These are phyloP conservation scores for Engraulis encrasicolus DNA, from an alignment of 2,113 vertebrate genomes.

Conservation along the genomic window DNA sequence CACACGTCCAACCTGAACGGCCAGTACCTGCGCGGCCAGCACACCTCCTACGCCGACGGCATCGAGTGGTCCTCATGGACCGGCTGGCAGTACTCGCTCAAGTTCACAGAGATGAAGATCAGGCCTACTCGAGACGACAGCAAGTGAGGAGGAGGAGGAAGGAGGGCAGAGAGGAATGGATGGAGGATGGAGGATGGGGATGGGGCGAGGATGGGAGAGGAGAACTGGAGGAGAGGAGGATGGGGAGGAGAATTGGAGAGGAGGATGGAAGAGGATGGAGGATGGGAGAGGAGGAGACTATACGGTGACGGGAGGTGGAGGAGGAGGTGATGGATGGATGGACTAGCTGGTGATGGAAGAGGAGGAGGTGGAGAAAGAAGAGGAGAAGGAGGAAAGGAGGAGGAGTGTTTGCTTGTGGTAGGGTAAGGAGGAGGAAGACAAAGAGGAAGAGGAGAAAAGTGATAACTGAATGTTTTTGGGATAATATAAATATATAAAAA, in stretches of 20 bases:
- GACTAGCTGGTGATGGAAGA: background rate
- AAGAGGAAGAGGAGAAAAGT: no score
- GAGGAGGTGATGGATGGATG: background rate
- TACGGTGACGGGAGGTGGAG: no score
- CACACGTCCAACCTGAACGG: constrained; percentile 98
- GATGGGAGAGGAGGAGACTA: no score
- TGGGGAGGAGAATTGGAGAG: background rate
- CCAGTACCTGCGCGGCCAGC: constrained; percentile 92
- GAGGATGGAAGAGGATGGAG: constrained; percentile 36
- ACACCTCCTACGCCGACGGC: constrained; percentile 93
- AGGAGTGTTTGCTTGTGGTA: no score
- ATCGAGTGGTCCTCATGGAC: constrained; percentile 99
- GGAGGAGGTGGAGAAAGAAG: constrained; percentile 8
- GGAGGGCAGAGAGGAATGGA: background rate
- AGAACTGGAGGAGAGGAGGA: no score
- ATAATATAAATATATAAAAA: no score
- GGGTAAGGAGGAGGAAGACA: no score
- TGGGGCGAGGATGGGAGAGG: no score
- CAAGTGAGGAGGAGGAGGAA: constrained; percentile 69
- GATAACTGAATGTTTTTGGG: no score
- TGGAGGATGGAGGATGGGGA: no score
- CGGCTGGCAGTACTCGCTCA: constrained; percentile 98
- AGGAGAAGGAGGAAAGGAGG: constrained; percentile 13
- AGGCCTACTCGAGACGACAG: constrained; percentile 87
- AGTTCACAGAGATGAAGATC: constrained; percentile 97